Conservation (phyloP, 2,113 vertebrate species). For the Burhinus oedicnemus region DNA sequence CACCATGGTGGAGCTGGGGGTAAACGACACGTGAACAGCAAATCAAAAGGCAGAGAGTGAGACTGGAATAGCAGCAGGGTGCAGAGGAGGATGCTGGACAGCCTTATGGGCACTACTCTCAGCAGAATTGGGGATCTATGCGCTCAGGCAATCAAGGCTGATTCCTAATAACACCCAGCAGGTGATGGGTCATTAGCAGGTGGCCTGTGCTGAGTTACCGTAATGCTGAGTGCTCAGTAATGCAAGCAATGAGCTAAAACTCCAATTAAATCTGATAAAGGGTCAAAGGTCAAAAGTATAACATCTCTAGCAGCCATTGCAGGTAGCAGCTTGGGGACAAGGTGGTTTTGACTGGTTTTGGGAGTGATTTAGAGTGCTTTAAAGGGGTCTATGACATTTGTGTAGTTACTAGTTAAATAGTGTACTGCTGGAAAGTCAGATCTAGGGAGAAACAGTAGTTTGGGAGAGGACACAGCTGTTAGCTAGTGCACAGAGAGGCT, state of each 20-base stretch:
- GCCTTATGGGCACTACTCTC: rapidly evolving
- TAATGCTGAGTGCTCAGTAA: neutral
- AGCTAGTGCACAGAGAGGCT: neutral
- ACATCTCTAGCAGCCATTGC: neutral
- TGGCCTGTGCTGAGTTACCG: neutral
- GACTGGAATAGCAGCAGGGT: neutral
- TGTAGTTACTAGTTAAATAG: neutral
- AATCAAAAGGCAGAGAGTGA: neutral
- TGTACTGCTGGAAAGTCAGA: neutral
- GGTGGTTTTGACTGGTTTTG: neutral
- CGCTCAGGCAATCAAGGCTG: neutral
- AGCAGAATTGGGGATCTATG: neutral
- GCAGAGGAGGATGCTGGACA: neutral
- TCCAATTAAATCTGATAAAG: neutral
- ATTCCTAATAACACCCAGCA: neutral
- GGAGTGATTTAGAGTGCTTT: neutral
- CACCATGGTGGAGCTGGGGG: neutral
- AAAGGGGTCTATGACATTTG: neutral
- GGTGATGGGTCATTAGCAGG: neutral
- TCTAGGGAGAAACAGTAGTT: neutral
- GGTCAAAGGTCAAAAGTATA: neutral
- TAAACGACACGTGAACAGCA: neutral
- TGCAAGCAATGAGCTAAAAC: neutral
- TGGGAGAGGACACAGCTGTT: neutral
- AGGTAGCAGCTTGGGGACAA: neutral